phyloP scores from a whole-genome alignment of 2,888 invertebrate genomes.

The Sphinx pinastri region DNA sequence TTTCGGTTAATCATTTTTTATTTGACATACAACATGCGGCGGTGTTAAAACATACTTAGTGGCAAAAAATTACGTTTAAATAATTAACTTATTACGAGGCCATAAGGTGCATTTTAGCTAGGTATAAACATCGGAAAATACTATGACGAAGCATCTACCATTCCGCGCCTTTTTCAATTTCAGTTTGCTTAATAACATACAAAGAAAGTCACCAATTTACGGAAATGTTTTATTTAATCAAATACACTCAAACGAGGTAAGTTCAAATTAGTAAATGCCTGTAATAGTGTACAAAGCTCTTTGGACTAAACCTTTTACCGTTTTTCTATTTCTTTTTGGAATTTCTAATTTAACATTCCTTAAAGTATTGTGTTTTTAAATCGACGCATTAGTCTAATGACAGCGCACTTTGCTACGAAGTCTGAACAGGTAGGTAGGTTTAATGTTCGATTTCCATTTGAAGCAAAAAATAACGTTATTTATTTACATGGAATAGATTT shows the following conservation, averaged over 20 bases:
- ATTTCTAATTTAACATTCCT: too few species aligned
- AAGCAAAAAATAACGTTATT: too few species aligned
- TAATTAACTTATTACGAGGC: not conserved
- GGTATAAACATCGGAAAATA: slow-evolving; percentile 25
- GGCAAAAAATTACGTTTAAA: not conserved
- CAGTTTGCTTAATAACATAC: slow-evolving; percentile 41
- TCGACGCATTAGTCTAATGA: too few species aligned
- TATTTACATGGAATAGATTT: too few species aligned
- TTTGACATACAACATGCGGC: not conserved
- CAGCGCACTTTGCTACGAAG: too few species aligned
- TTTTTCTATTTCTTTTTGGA: too few species aligned
- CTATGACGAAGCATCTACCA: slow-evolving; percentile 57
- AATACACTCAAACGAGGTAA: slow-evolving; percentile 56
- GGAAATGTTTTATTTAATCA: slow-evolving; percentile 41
- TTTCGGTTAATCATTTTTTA: too few species aligned
- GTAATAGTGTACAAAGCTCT: too few species aligned
- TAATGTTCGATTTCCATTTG: too few species aligned
- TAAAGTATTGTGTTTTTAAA: too few species aligned
- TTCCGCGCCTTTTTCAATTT: slow-evolving; percentile 47
- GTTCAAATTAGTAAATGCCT: slow-evolving; percentile 29
- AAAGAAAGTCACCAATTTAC: slow-evolving; percentile 33
- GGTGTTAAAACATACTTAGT: not conserved
- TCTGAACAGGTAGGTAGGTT: too few species aligned
- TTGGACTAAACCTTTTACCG: too few species aligned
- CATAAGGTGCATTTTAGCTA: slow-evolving; percentile 12